These are phyloP conservation scores for Sarcophaga rosellei DNA, from an alignment of 2,888 invertebrate species.

Conservation along the genomic window DNA sequence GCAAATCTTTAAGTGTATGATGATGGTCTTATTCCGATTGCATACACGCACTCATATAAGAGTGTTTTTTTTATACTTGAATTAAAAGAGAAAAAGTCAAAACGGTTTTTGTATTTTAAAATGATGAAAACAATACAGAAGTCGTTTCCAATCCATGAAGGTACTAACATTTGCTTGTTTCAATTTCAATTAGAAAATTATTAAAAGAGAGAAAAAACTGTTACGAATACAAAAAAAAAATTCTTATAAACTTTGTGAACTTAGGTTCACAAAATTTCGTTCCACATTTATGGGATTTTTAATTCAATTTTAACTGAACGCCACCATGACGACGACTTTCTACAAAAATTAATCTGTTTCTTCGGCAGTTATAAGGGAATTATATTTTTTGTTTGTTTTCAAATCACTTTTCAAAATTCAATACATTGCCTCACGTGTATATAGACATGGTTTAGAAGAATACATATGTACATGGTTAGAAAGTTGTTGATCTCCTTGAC, in stretches of 20 bases:
- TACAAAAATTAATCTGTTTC: constrained; percentile 9
- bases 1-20: constrained; percentile 49
- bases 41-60: background rate
- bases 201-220: too few relatives aligned
- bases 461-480: background rate
- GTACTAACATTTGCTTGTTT: too few relatives aligned
- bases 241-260: too few relatives aligned
- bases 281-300: constrained; percentile 8
- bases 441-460: background rate
- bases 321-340: constrained; percentile 29
- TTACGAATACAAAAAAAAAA: too few relatives aligned
- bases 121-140: too few relatives aligned
- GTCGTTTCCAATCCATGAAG: too few relatives aligned
- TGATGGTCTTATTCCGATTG: constrained; percentile 8
- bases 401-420: background rate
- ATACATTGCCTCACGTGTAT: background rate
- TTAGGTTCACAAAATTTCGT: background rate
- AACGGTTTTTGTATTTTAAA: too few relatives aligned
- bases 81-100: too few relatives aligned
- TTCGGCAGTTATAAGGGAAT: background rate
- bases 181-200: too few relatives aligned
- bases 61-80: background rate
- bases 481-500: constrained; percentile 58
- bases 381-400: background rate
- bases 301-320: background rate